Percentiles rank a stretch among this genome's conserved stretches.
These are phyloP conservation scores for Microcebus tavaratra DNA, from an alignment of 2,113 vertebrate species.

Conservation along the genomic window DNA sequence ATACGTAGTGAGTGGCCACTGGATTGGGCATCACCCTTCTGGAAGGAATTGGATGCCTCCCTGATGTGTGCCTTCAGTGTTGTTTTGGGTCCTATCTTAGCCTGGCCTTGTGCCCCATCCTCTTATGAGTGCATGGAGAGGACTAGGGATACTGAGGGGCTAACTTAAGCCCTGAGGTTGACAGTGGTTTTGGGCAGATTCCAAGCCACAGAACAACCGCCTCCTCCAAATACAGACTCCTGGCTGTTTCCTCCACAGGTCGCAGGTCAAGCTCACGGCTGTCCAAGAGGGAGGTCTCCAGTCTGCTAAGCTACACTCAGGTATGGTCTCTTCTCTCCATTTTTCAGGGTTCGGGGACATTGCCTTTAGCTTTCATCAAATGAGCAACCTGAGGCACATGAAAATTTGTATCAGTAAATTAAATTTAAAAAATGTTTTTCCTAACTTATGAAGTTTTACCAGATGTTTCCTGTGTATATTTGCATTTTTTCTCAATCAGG, in stretches of 20 bases:
- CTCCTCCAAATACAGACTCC: not conserved
- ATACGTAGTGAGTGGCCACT: not conserved
- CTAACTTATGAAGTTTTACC: not conserved
- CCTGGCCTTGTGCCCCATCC: not conserved
- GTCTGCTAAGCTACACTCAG: slow-evolving; percentile 74
- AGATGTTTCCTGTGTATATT: not conserved
- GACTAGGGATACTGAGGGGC: not conserved
- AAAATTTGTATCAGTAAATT: not conserved
- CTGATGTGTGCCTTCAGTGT: not conserved
- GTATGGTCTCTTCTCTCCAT: not conserved
- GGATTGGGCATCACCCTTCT: not conserved
- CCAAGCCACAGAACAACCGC: not conserved
- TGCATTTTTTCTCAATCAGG: not conserved
- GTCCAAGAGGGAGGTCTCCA: slow-evolving; percentile 76
- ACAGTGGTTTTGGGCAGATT: not conserved
- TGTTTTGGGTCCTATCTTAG: not conserved
- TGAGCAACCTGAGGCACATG: no score
- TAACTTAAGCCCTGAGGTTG: not conserved
- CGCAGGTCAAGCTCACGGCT: slow-evolving; percentile 74
- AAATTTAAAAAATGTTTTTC: not conserved
- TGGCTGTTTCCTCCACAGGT: not conserved
- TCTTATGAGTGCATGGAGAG: not conserved
- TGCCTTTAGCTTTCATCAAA: not conserved
- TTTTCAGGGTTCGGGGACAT: not conserved
- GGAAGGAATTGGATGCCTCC: not conserved